phyloP scores from a whole-genome alignment of 92 coral and sea anemone genomes.

The Anthopleura xanthogrammica region DNA sequence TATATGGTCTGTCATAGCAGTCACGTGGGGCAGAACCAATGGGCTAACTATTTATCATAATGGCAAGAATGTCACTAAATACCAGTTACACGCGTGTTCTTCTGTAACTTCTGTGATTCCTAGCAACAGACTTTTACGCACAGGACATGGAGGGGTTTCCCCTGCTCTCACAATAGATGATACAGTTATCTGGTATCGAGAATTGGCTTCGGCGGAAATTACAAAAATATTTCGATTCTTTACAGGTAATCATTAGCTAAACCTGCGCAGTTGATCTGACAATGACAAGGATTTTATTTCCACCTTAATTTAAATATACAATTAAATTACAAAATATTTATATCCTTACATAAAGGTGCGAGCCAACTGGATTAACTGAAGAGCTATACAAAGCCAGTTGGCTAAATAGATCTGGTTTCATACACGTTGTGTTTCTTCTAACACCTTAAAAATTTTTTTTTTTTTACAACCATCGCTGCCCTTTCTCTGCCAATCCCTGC shows the following conservation, averaged over 20 bases:
- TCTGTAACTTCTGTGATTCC: constrained; percentile 17
- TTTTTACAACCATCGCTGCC: not conserved
- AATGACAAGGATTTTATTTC: too few species aligned
- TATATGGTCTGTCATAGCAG: constrained; percentile 27
- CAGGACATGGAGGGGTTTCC: constrained; percentile 8
- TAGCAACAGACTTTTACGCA: not conserved
- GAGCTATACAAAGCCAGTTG: too few species aligned
- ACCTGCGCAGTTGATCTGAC: not conserved
- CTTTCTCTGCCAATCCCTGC: too few species aligned
- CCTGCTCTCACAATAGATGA: constrained; percentile 21
- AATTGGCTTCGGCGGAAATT: not conserved
- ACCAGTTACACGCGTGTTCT: constrained; percentile 8
- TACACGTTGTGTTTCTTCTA: too few species aligned
- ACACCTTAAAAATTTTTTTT: too few species aligned
- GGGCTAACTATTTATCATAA: constrained; percentile 28
- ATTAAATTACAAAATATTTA: too few species aligned
- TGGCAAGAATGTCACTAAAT: constrained; percentile 16
- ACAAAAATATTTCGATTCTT: constrained; percentile 13
- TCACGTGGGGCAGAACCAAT: constrained; percentile 7
- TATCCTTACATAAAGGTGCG: too few species aligned
- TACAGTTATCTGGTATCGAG: constrained; percentile 8
- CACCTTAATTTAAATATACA: too few species aligned
- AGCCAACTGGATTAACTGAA: too few species aligned
- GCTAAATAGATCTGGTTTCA: too few species aligned
- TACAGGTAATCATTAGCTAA: constrained; percentile 11